Evolutionary conservation across 2,113 vertebrate genomes (phyloP).

Genomic region (Camelus bactrianus): DNA sequence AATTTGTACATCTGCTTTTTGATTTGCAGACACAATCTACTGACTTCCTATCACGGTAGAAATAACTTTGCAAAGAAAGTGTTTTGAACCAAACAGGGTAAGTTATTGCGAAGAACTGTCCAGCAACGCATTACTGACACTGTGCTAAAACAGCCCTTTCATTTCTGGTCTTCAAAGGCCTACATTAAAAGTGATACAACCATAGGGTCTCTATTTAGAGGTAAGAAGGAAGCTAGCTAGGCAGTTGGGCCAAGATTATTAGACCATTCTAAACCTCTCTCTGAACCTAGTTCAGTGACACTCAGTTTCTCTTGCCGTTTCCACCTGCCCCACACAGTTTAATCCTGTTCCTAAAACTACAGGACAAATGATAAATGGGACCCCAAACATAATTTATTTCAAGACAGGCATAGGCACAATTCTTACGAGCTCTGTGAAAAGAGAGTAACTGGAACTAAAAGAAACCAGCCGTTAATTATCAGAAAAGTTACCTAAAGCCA

Average conservation of each 20-base stretch:
- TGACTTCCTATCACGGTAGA: background rate
- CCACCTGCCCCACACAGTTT: background rate
- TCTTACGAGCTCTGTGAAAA: background rate
- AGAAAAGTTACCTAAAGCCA: constrained; percentile 53
- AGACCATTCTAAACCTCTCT: background rate
- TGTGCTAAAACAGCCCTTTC: constrained; percentile 11
- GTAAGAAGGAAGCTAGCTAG: background rate
- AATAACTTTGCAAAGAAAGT: constrained; percentile 2
- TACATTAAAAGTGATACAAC: background rate
- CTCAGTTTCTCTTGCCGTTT: constrained; percentile 15
- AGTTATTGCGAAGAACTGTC: background rate
- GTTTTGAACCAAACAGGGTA: constrained; percentile 31
- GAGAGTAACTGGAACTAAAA: constrained; percentile 1
- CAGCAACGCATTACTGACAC: background rate
- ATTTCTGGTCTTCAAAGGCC: constrained; percentile 28
- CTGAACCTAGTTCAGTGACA: background rate
- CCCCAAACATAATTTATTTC: constrained; percentile 41
- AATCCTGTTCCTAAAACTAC: background rate
- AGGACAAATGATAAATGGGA: constrained; percentile 39
- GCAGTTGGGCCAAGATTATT: background rate
- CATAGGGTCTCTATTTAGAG: background rate
- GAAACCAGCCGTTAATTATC: constrained; percentile 47
- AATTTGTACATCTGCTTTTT: background rate
- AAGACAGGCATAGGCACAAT: constrained; percentile 24
- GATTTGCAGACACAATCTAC: background rate